Evolutionary conservation across 2,113 vertebrate species (phyloP), one percentile per base, ranked within the genome.

Genomic region (Lepisosteus osseus): DNA sequence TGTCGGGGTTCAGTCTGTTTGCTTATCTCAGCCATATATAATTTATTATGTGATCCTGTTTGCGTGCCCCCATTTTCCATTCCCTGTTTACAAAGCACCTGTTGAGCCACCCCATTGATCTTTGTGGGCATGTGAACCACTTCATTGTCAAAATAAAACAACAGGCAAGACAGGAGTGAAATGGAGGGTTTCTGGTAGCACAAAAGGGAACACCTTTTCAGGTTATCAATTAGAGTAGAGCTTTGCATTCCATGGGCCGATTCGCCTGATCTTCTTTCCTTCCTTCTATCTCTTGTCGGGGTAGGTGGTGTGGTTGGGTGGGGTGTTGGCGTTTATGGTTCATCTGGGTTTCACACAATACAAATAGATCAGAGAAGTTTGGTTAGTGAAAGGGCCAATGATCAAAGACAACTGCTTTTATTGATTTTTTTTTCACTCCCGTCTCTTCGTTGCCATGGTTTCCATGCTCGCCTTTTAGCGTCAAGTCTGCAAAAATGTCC

Each of bases 71-170:
- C 72, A 54, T 63, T 2, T 76, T 6, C 70, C 54, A 45, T 72
- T 76, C 57, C 9, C 57, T 76, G 75, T 76, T 65, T 76, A 76
- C 75, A 76, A 73, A 73, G 72, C 71, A 76, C 75, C 71, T 76
- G 75, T 70, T 76, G 67, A 68, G 65, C 70, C 56, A 68, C 72
- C 67, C 69, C 13, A 17, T 45, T 67, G 74, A 57, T 65, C 43
- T 54, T 70, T 68, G 67, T 68, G 72, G 75, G 70, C 65, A 72
- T 76, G 61, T 55, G 59, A 11, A 55, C 43, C 17, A n/a, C 57
- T 67, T 40, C 56, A 57, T 14, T 47, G 70, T 69, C 70, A 47
- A 68, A 40, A 72, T 72, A 72, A 66, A 69, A 72, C 64, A 76
- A 76, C 61, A 70, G 72, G 45, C 68, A 76, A 65, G 72, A 72